Evolutionary conservation across 2,797 vertebrate species (phyloP).

Genomic region (Notolabrus celidotus): DNA sequence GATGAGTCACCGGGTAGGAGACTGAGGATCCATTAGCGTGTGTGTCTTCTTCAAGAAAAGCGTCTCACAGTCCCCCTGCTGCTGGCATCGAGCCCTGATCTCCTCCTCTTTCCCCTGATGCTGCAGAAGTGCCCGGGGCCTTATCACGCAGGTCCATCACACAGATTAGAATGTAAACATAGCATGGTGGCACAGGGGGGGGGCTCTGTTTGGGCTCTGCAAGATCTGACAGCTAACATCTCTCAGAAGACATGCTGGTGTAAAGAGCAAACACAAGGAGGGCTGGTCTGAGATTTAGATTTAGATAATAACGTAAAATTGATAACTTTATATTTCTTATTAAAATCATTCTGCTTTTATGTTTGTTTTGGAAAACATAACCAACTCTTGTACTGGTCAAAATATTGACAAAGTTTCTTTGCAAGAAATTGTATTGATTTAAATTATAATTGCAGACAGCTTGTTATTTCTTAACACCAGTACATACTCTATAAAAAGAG

Average conservation of each 20-base stretch:
- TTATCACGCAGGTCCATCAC: slow-evolving; percentile 76
- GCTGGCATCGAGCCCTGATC: slow-evolving; percentile 64
- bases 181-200: slow-evolving; percentile 30
- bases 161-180: slow-evolving; percentile 82
- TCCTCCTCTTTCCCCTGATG: slow-evolving; percentile 44
- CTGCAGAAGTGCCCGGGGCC: slow-evolving; percentile 62
- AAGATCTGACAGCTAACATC: slow-evolving; percentile 45
- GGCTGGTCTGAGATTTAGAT: slow-evolving; percentile 15
- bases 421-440: background rate
- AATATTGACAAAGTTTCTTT: background rate
- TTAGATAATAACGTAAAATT: slow-evolving; percentile 22
- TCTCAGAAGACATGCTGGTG: slow-evolving; percentile 48
- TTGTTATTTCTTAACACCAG: background rate
- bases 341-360: background rate
- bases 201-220: slow-evolving; percentile 51
- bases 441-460: background rate
- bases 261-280: slow-evolving; percentile 52
- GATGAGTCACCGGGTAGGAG: slow-evolving; percentile 34
- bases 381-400: background rate
- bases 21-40: slow-evolving; percentile 59
- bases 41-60: slow-evolving; percentile 55
- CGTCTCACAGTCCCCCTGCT: slow-evolving; percentile 37
- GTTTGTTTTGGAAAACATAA: slow-evolving; percentile 3
- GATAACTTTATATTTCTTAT: background rate
- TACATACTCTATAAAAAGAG: background rate